These are phyloP conservation scores for Leistus spinibarbis DNA, from an alignment of 2,888 invertebrate species.

Conservation along the genomic window DNA sequence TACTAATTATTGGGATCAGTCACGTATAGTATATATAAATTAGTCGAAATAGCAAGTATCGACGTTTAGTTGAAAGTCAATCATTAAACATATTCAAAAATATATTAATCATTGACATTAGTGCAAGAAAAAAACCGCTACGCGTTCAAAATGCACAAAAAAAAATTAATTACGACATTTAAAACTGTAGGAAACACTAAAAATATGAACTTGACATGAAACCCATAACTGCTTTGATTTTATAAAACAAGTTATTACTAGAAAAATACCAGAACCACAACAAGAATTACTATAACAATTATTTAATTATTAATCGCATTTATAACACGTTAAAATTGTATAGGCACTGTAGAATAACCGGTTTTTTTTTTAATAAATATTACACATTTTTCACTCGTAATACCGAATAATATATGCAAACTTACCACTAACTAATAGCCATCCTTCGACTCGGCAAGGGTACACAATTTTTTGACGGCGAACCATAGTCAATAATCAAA, in stretches of 20 bases:
- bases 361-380: not conserved
- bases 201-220: no score
- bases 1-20: not conserved
- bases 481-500: conserved; percentile 22
- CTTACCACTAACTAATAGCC: conserved; percentile 66
- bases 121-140: no score
- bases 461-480: conserved; percentile 54
- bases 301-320: conserved; percentile 7
- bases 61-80: not conserved
- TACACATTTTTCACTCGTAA: not conserved
- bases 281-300: no score
- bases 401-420: conserved; percentile 35
- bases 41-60: not conserved
- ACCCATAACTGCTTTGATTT: not conserved
- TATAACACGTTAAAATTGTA: not conserved
- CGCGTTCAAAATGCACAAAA: no score
- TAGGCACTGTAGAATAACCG: conserved; percentile 9
- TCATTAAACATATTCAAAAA: not conserved
- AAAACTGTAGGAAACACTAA: no score
- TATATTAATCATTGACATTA: no score
- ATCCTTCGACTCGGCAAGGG: conserved; percentile 65
- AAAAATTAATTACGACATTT: no score
- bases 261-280: not conserved
- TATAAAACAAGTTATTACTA: not conserved
- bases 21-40: not conserved